A percentile compares a stretch with the other conserved stretches of the same genome.
These are phyloP conservation scores for Asbolus verrucosus DNA, from an alignment of 1,140 invertebrate genomes.

Conservation along the genomic window DNA sequence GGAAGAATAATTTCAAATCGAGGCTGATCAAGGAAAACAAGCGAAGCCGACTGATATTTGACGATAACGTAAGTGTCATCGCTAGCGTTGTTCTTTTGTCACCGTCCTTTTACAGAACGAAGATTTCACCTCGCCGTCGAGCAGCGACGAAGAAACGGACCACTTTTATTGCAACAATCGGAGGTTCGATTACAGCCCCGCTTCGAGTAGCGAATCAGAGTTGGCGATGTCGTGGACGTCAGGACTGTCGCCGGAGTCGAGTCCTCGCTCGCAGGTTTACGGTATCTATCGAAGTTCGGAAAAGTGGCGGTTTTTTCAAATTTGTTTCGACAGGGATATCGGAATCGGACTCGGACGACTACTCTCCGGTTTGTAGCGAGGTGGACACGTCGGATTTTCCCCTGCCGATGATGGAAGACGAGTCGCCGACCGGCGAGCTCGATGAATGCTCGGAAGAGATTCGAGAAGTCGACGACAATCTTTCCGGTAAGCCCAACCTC, in stretches of 20 bases:
- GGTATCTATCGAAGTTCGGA: neutral
- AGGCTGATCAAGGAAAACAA: conserved; percentile 2
- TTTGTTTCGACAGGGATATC: conserved; percentile 23
- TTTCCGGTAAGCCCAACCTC: neutral
- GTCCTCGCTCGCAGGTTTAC: neutral
- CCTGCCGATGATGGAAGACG: neutral
- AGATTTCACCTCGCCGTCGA: neutral
- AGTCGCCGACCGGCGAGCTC: too few species aligned
- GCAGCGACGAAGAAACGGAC: conserved; percentile 6
- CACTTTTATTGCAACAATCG: neutral
- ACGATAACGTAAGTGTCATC: conserved; percentile 1
- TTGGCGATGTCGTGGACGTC: conserved; percentile 34
- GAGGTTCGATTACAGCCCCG: conserved; percentile 2
- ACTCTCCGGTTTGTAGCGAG: conserved; percentile 70
- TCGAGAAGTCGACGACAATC: neutral
- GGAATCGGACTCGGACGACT: conserved; percentile 63
- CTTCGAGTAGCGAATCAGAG: conserved; percentile 19
- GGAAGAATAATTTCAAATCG: conserved; percentile 18
- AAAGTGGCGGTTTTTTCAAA: neutral
- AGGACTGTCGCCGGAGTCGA: conserved; percentile 1
- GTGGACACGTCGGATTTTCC: conserved; percentile 62
- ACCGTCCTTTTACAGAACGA: neutral
- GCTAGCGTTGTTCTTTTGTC: neutral
- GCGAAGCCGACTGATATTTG: neutral
- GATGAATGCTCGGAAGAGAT: too few species aligned